Evolutionary conservation across 1,140 invertebrate species (phyloP), one percentile per base, ranked within the genome.

Genomic region (Diorhabda elongata): DNA sequence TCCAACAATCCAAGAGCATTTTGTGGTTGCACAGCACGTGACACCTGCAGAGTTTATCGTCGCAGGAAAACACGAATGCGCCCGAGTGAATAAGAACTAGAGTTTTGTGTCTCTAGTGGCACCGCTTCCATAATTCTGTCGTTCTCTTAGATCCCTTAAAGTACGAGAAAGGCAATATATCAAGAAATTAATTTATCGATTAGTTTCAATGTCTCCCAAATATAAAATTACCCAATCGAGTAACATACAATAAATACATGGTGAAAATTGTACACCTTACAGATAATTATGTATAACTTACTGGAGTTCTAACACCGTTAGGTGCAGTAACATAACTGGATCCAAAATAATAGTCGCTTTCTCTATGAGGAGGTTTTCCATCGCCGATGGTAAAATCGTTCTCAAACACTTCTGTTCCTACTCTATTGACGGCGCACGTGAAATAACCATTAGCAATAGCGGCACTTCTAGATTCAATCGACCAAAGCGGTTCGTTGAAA

Each of bases 331-430:
- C 86, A 83, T 99, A 99, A 73, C 92, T 95, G 0, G 96, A 97
- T 0, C 96, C 98, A 84, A 98, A 99, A 82, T 99, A 99, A 80
- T 97, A 93, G 1, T 97, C 98, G 82, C 99, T 98, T 67, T 95
- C 89, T 77, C 91, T 93, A 79, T 98, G 96, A 2, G 96, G 94
- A 73, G 91, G 88, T 75, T 91, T 88, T 0, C 94, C 94, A 88
- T 99, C 93, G 2, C 91, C 97, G 2, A 96, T 98, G 6, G 96
- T 97, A 78, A 98, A 99, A 79, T 95, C 95, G 82, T 96, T 92
- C 0, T 91, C 91, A 79, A 94, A 97, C 2, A 81, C 75, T 83
- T 99, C 98, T 3, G 90, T 95, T 68, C 98, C 98, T 0, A 99
- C 96, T 75, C 98, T 90, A 82, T 99, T 99, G 59, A 99, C 98